Evolutionary conservation across 2,113 vertebrate genomes (phyloP).

Genomic region (Probosciger aterrimus): DNA sequence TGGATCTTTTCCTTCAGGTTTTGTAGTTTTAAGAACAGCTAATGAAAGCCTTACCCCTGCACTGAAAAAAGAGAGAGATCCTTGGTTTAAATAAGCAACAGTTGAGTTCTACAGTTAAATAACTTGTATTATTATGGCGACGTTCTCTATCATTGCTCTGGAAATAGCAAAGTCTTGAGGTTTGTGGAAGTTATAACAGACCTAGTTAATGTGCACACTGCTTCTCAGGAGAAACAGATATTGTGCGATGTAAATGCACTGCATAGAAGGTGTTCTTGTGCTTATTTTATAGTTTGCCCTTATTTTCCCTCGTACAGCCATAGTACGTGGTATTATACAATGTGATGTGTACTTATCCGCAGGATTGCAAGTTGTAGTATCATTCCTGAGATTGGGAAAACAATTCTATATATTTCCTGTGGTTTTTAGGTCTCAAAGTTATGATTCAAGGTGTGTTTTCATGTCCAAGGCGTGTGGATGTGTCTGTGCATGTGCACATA

Average conservation of each 20-base stretch:
- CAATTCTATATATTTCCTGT: background rate
- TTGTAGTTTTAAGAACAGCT: constrained; percentile 1
- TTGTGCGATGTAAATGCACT: constrained; percentile 53
- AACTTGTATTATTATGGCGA: constrained; percentile 40
- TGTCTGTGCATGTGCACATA: background rate
- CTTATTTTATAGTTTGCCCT: constrained; percentile 20
- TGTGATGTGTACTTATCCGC: background rate
- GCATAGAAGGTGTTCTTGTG: constrained; percentile 37
- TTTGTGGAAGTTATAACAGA: constrained; percentile 52
- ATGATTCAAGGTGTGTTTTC: background rate
- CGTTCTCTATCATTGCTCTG: constrained; percentile 57
- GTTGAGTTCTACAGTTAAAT: constrained; percentile 50
- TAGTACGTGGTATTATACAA: background rate
- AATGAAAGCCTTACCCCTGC: background rate
- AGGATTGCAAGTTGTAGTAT: background rate
- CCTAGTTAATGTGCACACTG: constrained; percentile 63
- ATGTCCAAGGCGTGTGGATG: background rate
- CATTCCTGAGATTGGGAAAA: background rate
- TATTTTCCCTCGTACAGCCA: background rate
- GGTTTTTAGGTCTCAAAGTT: background rate
- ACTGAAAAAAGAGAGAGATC: constrained; percentile 3
- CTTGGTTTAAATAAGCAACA: constrained; percentile 31
- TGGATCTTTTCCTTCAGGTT: constrained; percentile 8
- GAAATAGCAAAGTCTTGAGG: constrained; percentile 29
- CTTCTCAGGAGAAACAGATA: constrained; percentile 58